These are phyloP conservation scores for Acrobasis repandana DNA, from an alignment of 2,888 invertebrate species.

Conservation along the genomic window DNA sequence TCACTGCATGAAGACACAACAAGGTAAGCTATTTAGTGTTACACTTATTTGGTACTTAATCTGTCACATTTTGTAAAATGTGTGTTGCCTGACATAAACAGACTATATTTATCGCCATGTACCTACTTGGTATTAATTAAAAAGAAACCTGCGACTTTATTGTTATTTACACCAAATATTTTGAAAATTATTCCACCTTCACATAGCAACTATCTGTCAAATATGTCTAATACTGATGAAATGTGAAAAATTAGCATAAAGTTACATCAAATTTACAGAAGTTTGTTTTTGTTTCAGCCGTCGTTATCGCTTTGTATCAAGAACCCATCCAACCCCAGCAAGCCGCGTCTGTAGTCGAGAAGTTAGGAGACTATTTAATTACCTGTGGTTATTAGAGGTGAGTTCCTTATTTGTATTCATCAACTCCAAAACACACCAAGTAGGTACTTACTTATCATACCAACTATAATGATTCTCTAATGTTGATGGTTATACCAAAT, in stretches of 20 bases:
- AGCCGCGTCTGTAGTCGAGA: conserved; percentile 98
- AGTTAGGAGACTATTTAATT: conserved; percentile 98
- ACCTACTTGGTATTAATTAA: no score
- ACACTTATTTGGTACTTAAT: no score
- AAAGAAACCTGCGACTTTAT: no score
- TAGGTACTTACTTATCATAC: neutral
- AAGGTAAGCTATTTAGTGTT: conserved; percentile 83
- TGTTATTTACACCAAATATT: no score
- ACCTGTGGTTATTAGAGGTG: conserved; percentile 97
- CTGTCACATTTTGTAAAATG: no score
- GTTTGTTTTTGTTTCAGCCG: conserved; percentile 87
- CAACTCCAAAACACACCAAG: no score
- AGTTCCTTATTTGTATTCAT: conserved; percentile 34
- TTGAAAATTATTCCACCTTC: no score
- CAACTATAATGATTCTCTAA: neutral
- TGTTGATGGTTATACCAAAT: neutral
- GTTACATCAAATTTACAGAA: conserved; percentile 43
- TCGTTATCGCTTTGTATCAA: conserved; percentile 97
- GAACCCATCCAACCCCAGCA: conserved; percentile 98
- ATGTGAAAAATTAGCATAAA: neutral
- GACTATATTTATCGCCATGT: no score
- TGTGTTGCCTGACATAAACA: no score
- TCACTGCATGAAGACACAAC: conserved; percentile 98
- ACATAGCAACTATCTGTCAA: neutral
- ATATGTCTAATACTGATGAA: neutral